A percentile compares a stretch with the other conserved stretches of the same genome.
phyloP scores from a whole-genome alignment of 64 coral and sea anemone genomes.

The Pachyseris speciosa region DNA sequence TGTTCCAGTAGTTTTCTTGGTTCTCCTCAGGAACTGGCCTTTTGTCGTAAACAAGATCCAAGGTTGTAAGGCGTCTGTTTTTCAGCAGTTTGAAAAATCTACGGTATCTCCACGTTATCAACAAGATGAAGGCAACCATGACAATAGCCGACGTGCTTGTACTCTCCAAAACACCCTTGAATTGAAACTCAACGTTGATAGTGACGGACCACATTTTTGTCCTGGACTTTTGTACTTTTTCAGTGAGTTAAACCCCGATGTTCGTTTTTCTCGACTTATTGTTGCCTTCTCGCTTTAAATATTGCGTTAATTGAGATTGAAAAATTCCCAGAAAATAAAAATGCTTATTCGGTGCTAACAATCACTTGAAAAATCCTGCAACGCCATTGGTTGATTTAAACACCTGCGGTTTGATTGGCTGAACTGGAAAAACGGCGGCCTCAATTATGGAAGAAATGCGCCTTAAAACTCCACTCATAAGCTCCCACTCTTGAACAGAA shows the following conservation, averaged over 20 bases:
- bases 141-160: not conserved
- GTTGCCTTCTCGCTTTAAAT: not conserved
- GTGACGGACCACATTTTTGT: not conserved
- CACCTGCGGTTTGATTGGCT: not conserved
- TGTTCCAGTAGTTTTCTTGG: not conserved
- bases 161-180: not conserved
- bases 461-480: too few relatives aligned
- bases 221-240: not conserved
- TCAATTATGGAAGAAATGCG: not conserved
- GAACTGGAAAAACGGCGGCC: too few relatives aligned
- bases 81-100: not conserved
- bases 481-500: not conserved
- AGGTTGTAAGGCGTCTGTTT: not conserved
- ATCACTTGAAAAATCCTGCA: not conserved
- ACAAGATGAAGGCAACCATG: not conserved
- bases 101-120: not conserved
- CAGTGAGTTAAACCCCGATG: not conserved
- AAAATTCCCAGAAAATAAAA: not conserved
- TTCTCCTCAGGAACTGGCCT: conserved; percentile 1
- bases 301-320: not conserved
- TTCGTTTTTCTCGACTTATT: not conserved
- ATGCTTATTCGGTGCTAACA: conserved; percentile 1
- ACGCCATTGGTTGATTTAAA: conserved; percentile 12
- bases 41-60: not conserved
- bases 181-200: not conserved